Evolutionary conservation across 2,888 invertebrate species (phyloP), one percentile per base, ranked within the genome.

Genomic region (Phortica magna): DNA sequence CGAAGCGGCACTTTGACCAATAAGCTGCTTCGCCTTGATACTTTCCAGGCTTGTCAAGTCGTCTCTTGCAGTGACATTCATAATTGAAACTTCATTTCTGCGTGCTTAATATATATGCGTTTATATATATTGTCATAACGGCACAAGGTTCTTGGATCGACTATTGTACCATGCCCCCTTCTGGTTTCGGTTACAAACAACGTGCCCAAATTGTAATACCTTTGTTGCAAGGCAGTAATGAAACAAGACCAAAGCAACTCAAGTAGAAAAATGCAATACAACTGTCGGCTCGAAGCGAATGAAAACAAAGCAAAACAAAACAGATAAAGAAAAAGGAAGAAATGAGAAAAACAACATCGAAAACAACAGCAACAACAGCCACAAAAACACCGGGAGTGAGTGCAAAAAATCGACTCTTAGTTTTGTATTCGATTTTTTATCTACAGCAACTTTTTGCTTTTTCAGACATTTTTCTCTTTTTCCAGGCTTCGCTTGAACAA

Each of bases 241-340:
- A 31, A 1, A 31, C 31, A 31, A 31, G 31, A 31, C 31, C 31
- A 4, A 31, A 31, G 31, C 88, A 87, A 87, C 83, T 87, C 86
- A 87, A 85, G 88, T 87, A 87, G 88, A 87, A 86, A 88, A 87
- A 88, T 84, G 81, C 85, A 86, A 87, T 85, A 87, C 85, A 86
- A 88, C 84, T 31, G 31, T 31, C 3, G 83, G 83, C 64, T 48
- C 14, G 48, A 48, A 48, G 48, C 14, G 48, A 48, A 59, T 59
- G n/a, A 48, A 70, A 72, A 19, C 55, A 71, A 22, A 80, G 81
- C 80, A 77, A 75, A 74, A 80, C 75, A 75, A 78, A 77, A 76
- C 78, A 80, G 43, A 73, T 61, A 74, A 77, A 74, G 72, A 74
- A 73, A 48, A 77, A 78, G 57, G 68, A 79, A 78, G 78, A 67